A percentile compares a stretch with the other conserved stretches of the same genome.
Evolutionary conservation across 2,888 invertebrate genomes (phyloP).

Genomic region (Mesoligia furuncula): DNA sequence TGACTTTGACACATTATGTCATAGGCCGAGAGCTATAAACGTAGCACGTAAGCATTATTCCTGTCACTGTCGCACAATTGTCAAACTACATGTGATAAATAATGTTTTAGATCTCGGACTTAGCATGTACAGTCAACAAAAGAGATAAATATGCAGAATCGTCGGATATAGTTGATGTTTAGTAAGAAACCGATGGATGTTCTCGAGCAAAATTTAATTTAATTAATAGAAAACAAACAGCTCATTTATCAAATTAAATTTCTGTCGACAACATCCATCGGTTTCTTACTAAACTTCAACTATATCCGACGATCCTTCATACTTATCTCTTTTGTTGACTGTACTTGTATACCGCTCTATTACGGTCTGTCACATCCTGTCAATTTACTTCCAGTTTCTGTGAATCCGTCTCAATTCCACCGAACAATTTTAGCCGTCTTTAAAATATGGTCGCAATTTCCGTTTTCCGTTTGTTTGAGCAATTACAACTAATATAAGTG

Average conservation of each 20-base stretch:
- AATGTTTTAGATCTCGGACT: slow-evolving; percentile 23
- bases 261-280: too few relatives aligned
- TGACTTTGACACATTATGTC: too few relatives aligned
- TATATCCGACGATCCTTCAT: too few relatives aligned
- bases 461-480: slow-evolving; percentile 31
- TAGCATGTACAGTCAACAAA: too few relatives aligned
- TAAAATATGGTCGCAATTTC: slow-evolving; percentile 37
- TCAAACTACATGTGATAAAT: not conserved
- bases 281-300: too few relatives aligned
- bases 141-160: too few relatives aligned
- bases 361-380: slow-evolving; percentile 66
- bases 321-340: too few relatives aligned
- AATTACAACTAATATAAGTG: slow-evolving; percentile 62
- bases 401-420: slow-evolving; percentile 33
- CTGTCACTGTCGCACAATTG: not conserved
- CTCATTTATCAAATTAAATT: too few relatives aligned
- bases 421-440: slow-evolving; percentile 4
- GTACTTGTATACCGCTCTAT: slow-evolving; percentile 62
- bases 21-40: not conserved
- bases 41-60: not conserved
- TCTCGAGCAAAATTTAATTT: too few relatives aligned
- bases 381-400: slow-evolving; percentile 70
- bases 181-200: too few relatives aligned
- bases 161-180: too few relatives aligned
- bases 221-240: too few relatives aligned